A percentile compares a stretch with the other conserved stretches of the same genome.
Evolutionary conservation across 2,797 vertebrate species (phyloP).

Genomic region (Acanthopagrus latus): DNA sequence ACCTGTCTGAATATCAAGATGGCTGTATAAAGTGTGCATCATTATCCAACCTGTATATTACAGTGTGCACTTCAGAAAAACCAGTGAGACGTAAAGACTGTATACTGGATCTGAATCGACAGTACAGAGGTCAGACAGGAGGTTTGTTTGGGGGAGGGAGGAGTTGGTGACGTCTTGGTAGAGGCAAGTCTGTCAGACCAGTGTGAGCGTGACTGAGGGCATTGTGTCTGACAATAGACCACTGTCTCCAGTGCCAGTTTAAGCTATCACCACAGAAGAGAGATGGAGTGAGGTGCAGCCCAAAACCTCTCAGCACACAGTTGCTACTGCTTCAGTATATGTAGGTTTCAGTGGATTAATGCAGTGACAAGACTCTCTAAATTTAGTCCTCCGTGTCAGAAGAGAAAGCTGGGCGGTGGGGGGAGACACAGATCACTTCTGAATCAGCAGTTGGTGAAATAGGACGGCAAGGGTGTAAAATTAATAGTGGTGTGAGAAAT

Average conservation of each 20-base stretch:
- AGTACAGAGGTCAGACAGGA: constrained; percentile 30
- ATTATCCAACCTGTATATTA: constrained; percentile 1
- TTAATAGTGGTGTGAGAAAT: constrained; percentile 30
- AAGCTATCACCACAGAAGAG: constrained; percentile 58
- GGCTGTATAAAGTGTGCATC: constrained; percentile 16
- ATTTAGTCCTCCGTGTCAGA: constrained; percentile 47
- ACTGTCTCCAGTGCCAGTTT: constrained; percentile 66
- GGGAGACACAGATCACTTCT: constrained; percentile 51
- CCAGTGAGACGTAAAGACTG: constrained; percentile 20
- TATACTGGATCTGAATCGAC: constrained; percentile 35
- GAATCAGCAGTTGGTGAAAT: constrained; percentile 52
- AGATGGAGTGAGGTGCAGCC: constrained; percentile 32
- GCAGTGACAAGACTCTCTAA: constrained; percentile 41
- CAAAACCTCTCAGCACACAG: constrained; percentile 30
- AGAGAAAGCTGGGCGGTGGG: constrained; percentile 25
- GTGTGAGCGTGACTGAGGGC: constrained; percentile 35
- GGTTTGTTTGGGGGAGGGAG: constrained; percentile 6
- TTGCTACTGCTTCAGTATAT: constrained; percentile 31
- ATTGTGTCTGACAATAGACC: constrained; percentile 68
- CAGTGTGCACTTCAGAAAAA: constrained; percentile 17
- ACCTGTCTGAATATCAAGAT: constrained; percentile 22
- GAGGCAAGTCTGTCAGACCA: constrained; percentile 29
- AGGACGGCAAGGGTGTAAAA: constrained; percentile 44
- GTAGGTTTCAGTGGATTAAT: constrained; percentile 42
- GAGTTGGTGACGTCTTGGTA: constrained; percentile 26